Conservation (phyloP, 2,888 invertebrate species). For the Cyaniris semiargus region DNA sequence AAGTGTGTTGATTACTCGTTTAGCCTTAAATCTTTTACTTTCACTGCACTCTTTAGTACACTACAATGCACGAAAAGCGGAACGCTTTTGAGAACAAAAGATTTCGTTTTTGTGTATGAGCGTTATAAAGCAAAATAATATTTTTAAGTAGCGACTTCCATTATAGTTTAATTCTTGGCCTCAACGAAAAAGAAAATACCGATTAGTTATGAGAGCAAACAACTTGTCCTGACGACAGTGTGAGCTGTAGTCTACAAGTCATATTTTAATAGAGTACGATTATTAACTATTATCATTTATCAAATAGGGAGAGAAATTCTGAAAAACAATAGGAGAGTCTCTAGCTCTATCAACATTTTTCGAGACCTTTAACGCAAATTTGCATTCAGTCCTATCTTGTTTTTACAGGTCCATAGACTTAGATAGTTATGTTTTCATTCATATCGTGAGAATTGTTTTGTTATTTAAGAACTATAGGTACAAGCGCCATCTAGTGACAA, state of each 20-base stretch:
- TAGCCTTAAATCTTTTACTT: constrained; percentile 40
- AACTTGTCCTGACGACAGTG: background rate
- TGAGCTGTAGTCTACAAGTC: background rate
- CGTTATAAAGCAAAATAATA: constrained; percentile 7
- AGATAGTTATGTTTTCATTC: no score
- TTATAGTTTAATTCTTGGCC: background rate
- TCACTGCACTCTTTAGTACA: constrained; percentile 36
- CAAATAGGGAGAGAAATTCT: no score
- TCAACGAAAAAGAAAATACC: background rate
- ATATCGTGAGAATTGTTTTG: no score
- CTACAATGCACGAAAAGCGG: constrained; percentile 24
- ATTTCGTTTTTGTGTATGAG: background rate
- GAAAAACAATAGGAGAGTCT: no score
- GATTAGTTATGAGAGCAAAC: background rate
- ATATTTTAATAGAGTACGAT: no score
- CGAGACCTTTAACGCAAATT: background rate
- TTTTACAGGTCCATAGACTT: no score
- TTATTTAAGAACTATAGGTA: no score
- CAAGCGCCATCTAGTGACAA: no score
- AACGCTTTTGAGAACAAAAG: constrained; percentile 21
- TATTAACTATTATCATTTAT: no score
- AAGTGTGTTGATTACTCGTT: constrained; percentile 43
- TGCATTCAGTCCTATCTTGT: background rate
- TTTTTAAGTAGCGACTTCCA: background rate
- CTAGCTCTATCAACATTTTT: background rate